These are phyloP conservation scores for Eclectus roratus DNA, from an alignment of 2,113 vertebrate genomes.

Conservation along the genomic window DNA sequence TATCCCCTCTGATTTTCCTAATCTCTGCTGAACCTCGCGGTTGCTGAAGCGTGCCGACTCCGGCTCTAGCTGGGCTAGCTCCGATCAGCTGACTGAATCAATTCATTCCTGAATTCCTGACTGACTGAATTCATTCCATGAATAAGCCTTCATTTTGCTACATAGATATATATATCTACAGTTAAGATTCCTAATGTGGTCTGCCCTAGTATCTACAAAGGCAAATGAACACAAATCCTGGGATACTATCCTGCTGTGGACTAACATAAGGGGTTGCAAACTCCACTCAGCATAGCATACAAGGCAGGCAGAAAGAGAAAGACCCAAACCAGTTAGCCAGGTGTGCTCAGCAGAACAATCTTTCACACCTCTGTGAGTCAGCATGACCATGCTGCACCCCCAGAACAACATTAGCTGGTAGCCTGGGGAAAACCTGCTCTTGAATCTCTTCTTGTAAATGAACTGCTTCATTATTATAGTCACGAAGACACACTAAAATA, in stretches of 20 bases:
- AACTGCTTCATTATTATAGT: not conserved
- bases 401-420: not conserved
- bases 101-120: too few species aligned
- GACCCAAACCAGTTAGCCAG: not conserved
- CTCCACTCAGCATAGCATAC: not conserved
- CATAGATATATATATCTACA: not conserved
- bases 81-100: too few species aligned
- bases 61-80: too few species aligned
- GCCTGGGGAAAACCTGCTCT: not conserved
- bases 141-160: not conserved
- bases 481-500: not conserved
- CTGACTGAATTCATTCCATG: not conserved
- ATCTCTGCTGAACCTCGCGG: too few species aligned
- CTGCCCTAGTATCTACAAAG: not conserved
- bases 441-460: not conserved
- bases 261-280: not conserved
- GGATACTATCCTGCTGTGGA: not conserved
- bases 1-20: too few species aligned
- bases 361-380: not conserved
- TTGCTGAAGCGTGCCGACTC: too few species aligned
- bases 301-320: not conserved
- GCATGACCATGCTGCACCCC: rapidly evolving
- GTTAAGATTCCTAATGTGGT: not conserved
- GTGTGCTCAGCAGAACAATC: rapidly evolving
- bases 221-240: not conserved